Evolutionary conservation across 2,888 invertebrate genomes (phyloP).

Genomic region (Acrocera orbiculus): DNA sequence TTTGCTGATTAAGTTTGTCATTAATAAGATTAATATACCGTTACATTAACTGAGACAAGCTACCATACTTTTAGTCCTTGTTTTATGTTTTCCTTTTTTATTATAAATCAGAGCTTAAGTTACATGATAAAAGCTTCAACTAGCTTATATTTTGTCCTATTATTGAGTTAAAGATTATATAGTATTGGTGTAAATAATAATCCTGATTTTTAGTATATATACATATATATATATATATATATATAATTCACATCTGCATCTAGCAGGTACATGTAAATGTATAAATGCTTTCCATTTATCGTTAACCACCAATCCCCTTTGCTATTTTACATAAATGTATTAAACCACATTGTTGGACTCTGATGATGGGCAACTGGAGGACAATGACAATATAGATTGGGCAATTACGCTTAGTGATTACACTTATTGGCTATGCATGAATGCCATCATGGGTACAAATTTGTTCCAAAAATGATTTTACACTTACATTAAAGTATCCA

Average conservation of each 20-base stretch:
- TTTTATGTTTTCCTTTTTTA: not conserved
- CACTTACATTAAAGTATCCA: too few relatives aligned
- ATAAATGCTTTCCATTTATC: too few relatives aligned
- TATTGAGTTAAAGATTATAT: not conserved
- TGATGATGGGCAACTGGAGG: conserved; percentile 10
- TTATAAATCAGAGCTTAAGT: too few relatives aligned
- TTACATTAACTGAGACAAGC: conserved; percentile 25
- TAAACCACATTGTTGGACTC: conserved; percentile 1
- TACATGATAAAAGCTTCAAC: not conserved
- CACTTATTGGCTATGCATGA: conserved; percentile 18
- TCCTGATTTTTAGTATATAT: not conserved
- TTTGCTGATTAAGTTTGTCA: conserved; percentile 33
- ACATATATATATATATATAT: not conserved
- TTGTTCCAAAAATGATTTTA: too few relatives aligned
- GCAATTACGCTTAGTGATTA: conserved; percentile 27
- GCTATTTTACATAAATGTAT: too few relatives aligned
- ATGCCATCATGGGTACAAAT: conserved; percentile 10
- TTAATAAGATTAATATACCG: conserved; percentile 32
- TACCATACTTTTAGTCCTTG: conserved; percentile 7
- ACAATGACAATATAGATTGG: conserved; percentile 30
- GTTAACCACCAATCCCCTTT: too few relatives aligned
- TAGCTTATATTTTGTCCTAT: too few relatives aligned
- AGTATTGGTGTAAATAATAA: not conserved
- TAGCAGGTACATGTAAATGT: not conserved
- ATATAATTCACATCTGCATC: not conserved